A percentile compares a stretch with the other conserved stretches of the same genome.
These are phyloP conservation scores for Lanistes nyassanus DNA, from an alignment of 1,140 invertebrate species.

Conservation along the genomic window DNA sequence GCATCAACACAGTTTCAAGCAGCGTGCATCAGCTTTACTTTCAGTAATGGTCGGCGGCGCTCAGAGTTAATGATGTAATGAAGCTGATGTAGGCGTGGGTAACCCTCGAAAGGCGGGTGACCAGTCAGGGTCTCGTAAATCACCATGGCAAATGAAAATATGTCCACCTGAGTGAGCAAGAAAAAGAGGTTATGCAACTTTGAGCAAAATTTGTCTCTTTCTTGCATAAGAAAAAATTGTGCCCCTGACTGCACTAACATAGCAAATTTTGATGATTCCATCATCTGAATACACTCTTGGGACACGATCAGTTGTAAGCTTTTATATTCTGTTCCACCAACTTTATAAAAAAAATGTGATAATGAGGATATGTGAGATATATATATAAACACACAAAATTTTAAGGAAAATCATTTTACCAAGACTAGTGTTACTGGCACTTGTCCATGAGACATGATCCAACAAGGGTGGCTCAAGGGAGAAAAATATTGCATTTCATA, in stretches of 20 bases:
- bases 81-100: constrained; percentile 44
- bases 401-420: too few species aligned
- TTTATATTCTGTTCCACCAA: background rate
- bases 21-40: constrained; percentile 32
- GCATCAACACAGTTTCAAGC: too few species aligned
- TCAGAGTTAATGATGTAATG: constrained; percentile 41
- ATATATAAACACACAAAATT: background rate
- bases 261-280: background rate
- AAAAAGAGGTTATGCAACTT: background rate
- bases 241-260: too few species aligned
- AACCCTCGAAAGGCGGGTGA: constrained; percentile 55
- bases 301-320: background rate
- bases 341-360: background rate
- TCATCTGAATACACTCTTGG: background rate
- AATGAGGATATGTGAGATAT: background rate
- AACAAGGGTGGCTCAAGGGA: too few species aligned
- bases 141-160: constrained; percentile 60
- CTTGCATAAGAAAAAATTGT: too few species aligned
- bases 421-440: too few species aligned
- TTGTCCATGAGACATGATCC: too few species aligned
- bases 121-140: constrained; percentile 54
- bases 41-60: constrained; percentile 48
- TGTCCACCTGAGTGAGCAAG: constrained; percentile 51
- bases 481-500: too few species aligned
- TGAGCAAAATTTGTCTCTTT: background rate